Percentiles rank a stretch among this genome's conserved stretches.
Evolutionary conservation across 2,113 vertebrate species (phyloP).

Genomic region (Carlito syrichta): DNA sequence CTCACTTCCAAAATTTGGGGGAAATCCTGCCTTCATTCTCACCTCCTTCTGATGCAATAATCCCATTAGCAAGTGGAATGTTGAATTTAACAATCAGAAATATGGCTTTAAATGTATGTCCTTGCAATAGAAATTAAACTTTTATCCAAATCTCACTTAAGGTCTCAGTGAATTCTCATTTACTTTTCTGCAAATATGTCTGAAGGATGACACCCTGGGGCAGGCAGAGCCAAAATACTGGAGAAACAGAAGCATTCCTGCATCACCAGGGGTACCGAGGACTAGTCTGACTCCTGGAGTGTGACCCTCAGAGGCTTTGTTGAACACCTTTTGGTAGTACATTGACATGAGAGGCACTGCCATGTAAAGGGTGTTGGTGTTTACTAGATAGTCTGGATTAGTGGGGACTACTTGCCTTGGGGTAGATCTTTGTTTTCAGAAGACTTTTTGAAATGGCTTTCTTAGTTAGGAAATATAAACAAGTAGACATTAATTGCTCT

Average conservation of each 20-base stretch:
- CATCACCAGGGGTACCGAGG: neutral
- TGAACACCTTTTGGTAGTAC: neutral
- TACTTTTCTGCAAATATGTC: neutral
- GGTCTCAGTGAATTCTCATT: neutral
- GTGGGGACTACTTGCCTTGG: neutral
- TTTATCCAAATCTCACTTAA: neutral
- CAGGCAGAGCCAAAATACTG: neutral
- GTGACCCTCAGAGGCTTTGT: neutral
- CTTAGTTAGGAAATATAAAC: neutral
- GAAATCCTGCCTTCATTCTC: neutral
- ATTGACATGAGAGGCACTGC: neutral
- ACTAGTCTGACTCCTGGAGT: neutral
- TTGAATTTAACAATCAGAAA: neutral
- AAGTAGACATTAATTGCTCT: neutral
- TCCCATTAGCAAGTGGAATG: neutral
- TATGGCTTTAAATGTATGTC: neutral
- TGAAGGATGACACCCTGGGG: neutral
- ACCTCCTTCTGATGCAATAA: neutral
- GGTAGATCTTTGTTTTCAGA: neutral
- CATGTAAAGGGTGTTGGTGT: too few species aligned
- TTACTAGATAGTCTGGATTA: neutral
- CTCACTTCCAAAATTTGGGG: neutral
- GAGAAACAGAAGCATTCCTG: neutral
- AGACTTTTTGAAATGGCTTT: neutral
- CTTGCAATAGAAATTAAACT: conserved; percentile 9